Evolutionary conservation across 2,113 vertebrate species (phyloP), one percentile per base, ranked within the genome.

Genomic region (Monopterus albus): DNA sequence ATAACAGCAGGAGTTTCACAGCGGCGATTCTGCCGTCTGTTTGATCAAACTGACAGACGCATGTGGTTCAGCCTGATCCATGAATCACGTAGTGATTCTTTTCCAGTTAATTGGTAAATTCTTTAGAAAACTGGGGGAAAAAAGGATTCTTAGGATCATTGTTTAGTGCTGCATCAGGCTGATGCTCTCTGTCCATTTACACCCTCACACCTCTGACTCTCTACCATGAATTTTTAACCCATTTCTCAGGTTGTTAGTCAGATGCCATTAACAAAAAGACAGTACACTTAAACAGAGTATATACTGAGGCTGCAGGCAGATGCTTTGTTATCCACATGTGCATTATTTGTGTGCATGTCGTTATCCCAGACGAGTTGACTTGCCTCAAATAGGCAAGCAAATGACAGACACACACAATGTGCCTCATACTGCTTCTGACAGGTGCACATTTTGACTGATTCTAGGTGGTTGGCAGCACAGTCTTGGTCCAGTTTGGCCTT

Each of bases 351-450:
- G 5, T 64, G 28, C 13, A 7, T 13, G n/a, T n/a, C n/a, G n/a
- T n/a, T n/a, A n/a, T n/a, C n/a, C n/a, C n/a, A n/a, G n/a, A n/a
- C n/a, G n/a, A n/a, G n/a, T n/a, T n/a, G n/a, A n/a, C n/a, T n/a
- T n/a, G n/a, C n/a, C n/a, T n/a, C n/a, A n/a, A n/a, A n/a, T n/a
- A n/a, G n/a, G n/a, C n/a, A n/a, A n/a, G n/a, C n/a, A n/a, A n/a
- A n/a, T n/a, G n/a, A 58, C 33, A 46, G 12, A 56, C 18, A 57
- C 28, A 61, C 28, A 40, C 5, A 59, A 46, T 21, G n/a, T 26
- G 17, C 14, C 28, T 47, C 18, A 2, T 26, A 3, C 7, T 50
- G 38, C 35, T 18, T 56, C 42, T 36, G 5, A 17, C 14, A 45
- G 12, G 2, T 23, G 50, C 21, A 12, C 3, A 15, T 43, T 58